These are phyloP conservation scores for Dolichopus griseipennis DNA, from an alignment of 2,888 invertebrate genomes.

Conservation along the genomic window DNA sequence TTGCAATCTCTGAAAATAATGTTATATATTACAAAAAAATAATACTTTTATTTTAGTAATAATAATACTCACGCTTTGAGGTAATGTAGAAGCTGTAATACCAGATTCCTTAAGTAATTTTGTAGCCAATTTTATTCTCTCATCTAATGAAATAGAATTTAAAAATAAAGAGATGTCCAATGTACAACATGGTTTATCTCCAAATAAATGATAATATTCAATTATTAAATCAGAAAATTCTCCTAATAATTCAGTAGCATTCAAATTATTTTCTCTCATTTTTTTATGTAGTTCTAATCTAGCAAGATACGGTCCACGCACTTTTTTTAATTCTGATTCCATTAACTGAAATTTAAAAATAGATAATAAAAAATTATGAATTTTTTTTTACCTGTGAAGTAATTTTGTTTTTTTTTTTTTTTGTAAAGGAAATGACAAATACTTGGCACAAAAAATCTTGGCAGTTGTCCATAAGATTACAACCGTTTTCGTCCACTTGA, in stretches of 20 bases:
- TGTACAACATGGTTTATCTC: constrained; percentile 78
- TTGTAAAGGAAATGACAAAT: constrained; percentile 10
- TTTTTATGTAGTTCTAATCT: constrained; percentile 65
- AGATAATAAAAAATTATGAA: neutral
- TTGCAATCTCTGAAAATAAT: constrained; percentile 51
- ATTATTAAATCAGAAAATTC: constrained; percentile 60
- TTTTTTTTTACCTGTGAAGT: neutral
- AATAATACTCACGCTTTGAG: constrained; percentile 49
- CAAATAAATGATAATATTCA: constrained; percentile 70
- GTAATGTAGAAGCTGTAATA: constrained; percentile 54
- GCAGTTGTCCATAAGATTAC: constrained; percentile 30
- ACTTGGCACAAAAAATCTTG: constrained; percentile 38
- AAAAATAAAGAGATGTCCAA: constrained; percentile 72
- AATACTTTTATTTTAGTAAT: neutral
- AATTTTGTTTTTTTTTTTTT: too few species aligned
- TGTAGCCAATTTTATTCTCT: constrained; percentile 52
- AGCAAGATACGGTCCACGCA: constrained; percentile 77
- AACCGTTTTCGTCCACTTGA: constrained; percentile 23
- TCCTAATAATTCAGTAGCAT: constrained; percentile 50
- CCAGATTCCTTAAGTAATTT: constrained; percentile 56
- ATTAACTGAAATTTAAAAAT: constrained; percentile 43
- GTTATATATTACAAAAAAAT: neutral
- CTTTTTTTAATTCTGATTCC: constrained; percentile 46
- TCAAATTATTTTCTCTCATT: constrained; percentile 47
- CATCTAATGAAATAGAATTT: constrained; percentile 48